phyloP scores from a whole-genome alignment of 2,888 invertebrate species.

The Ophraella communa region DNA sequence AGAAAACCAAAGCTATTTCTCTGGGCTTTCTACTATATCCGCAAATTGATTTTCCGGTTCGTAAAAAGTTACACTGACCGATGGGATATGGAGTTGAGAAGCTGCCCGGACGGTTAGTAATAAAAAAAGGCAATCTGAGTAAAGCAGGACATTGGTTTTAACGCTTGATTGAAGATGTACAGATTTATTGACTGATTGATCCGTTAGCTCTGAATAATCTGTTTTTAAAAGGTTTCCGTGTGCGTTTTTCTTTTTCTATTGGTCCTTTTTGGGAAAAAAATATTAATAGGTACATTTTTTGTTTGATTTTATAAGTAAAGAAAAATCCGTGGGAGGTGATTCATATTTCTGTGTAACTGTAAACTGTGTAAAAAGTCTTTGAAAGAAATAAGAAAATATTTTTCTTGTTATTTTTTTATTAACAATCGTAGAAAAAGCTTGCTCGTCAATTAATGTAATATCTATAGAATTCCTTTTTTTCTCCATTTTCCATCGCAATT shows the following conservation, averaged over 20 bases:
- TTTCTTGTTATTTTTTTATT: no score
- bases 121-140: constrained; percentile 2
- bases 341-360: no score
- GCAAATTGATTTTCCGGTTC: constrained; percentile 38
- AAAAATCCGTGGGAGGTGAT: no score
- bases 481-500: no score
- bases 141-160: constrained; percentile 16
- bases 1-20: constrained; percentile 30
- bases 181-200: constrained; percentile 9
- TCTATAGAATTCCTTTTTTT: no score
- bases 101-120: neutral
- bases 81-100: constrained; percentile 17
- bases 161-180: constrained; percentile 12
- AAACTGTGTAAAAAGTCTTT: no score
- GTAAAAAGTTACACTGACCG: constrained; percentile 28
- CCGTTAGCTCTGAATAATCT: constrained; percentile 1
- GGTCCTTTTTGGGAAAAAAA: neutral
- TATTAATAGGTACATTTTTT: no score
- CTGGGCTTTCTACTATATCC: constrained; percentile 24
- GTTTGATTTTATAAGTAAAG: no score
- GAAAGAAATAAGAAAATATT: no score
- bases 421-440: no score
- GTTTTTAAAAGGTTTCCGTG: constrained; percentile 2
- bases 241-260: neutral
- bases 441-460: no score